phyloP scores from a whole-genome alignment of 2,113 vertebrate species.

The Colistium nudipinnis region DNA sequence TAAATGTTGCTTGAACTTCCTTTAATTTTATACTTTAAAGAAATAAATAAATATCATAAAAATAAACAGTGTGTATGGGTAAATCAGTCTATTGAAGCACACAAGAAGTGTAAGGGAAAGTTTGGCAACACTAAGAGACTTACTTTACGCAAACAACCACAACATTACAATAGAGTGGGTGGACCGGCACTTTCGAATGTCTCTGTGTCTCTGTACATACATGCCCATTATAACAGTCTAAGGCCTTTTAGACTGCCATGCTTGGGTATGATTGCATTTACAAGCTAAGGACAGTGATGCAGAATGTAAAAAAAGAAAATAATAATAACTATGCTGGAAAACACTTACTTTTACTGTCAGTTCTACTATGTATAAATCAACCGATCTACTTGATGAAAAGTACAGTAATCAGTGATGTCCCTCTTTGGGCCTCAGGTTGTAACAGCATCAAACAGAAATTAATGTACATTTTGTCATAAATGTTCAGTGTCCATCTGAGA shows the following conservation, averaged over 20 bases:
- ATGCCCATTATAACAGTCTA: neutral
- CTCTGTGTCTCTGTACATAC: neutral
- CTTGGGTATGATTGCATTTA: neutral
- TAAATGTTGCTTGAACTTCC: no score
- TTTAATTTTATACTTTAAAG: no score
- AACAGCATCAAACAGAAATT: neutral
- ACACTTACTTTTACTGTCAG: neutral
- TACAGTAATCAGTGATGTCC: neutral
- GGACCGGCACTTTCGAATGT: neutral
- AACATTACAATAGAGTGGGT: neutral
- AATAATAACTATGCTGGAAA: constrained; percentile 1
- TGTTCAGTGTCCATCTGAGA: neutral
- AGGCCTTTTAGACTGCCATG: neutral
- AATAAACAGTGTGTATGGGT: neutral
- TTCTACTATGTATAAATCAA: constrained; percentile 7
- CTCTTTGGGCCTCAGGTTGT: no score
- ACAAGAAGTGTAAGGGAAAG: neutral
- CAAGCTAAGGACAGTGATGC: neutral
- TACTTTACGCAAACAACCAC: neutral
- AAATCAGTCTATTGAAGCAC: neutral
- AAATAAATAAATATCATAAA: no score
- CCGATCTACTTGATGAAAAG: neutral
- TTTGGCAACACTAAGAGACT: neutral
- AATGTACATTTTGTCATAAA: constrained; percentile 6
- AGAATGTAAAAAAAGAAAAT: neutral